Percentiles rank a stretch among this genome's conserved stretches.
Conservation (phyloP, 1,140 invertebrate genomes). For the Andricus grossulariae region DNA sequence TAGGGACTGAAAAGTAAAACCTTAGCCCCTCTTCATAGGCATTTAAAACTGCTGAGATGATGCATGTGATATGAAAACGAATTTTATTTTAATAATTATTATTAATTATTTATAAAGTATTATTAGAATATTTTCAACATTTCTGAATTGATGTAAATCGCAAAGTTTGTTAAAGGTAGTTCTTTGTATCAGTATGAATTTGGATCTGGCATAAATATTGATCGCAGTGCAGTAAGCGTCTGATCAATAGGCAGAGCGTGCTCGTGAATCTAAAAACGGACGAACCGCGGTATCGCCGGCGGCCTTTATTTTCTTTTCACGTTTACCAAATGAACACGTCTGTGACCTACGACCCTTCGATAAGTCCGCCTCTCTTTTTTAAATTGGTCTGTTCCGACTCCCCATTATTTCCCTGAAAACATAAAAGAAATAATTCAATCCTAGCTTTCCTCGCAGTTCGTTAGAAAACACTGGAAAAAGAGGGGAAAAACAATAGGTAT, state of each 20-base stretch:
- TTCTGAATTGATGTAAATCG: not conserved
- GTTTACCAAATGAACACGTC: too few species aligned
- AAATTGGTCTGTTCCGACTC: not conserved
- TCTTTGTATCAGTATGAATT: conserved; percentile 13
- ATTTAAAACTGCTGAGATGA: too few species aligned
- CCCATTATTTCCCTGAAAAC: conserved; percentile 1
- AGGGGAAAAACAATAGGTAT: too few species aligned
- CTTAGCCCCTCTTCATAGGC: too few species aligned
- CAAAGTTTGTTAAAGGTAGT: not conserved
- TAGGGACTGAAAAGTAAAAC: too few species aligned
- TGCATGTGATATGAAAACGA: too few species aligned
- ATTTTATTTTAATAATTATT: too few species aligned
- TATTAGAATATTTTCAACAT: not conserved
- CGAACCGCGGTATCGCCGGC: conserved; percentile 36
- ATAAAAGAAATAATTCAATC: not conserved
- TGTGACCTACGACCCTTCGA: too few species aligned
- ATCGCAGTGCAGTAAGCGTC: conserved; percentile 55
- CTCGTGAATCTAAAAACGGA: conserved; percentile 58
- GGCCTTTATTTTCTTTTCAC: conserved; percentile 4
- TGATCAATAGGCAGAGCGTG: conserved; percentile 54
- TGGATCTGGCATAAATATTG: conserved; percentile 51
- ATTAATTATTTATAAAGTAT: not conserved
- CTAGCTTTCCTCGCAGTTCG: not conserved
- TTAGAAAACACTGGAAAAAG: too few species aligned
- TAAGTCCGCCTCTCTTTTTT: conserved; percentile 29